A percentile compares a stretch with the other conserved stretches of the same genome.
These are phyloP conservation scores for Eleginops maclovinus DNA, from an alignment of 2,113 vertebrate genomes.

Conservation along the genomic window DNA sequence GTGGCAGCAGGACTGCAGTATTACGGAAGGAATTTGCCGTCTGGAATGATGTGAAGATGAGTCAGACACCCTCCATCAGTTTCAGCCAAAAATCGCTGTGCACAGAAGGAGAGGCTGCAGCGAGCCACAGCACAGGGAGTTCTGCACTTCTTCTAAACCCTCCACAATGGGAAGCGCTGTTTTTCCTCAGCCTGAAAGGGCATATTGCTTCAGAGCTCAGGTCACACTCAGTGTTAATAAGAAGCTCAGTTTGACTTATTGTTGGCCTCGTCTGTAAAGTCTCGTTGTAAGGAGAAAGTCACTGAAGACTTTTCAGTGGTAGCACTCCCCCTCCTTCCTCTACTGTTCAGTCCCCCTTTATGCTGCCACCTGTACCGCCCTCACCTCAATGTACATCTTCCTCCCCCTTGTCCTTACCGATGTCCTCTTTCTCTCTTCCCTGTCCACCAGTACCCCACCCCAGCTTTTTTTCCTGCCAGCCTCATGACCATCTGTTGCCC, in stretches of 20 bases:
- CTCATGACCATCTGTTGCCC: slow-evolving; percentile 68
- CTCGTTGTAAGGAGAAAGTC: too few species aligned
- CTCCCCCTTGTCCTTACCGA: neutral
- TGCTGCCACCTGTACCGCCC: neutral
- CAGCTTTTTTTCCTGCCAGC: slow-evolving; percentile 41
- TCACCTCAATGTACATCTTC: slow-evolving; percentile 3
- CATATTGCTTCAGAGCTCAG: slow-evolving; percentile 17
- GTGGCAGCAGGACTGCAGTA: slow-evolving; percentile 74
- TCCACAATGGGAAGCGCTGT: slow-evolving; percentile 21
- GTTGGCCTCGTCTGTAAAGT: neutral
- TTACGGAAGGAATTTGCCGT: slow-evolving; percentile 80
- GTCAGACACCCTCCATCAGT: slow-evolving; percentile 77
- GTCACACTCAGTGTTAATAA: slow-evolving; percentile 6
- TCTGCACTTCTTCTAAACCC: slow-evolving; percentile 22
- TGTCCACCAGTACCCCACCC: neutral
- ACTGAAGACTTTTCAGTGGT: neutral
- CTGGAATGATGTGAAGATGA: slow-evolving; percentile 82
- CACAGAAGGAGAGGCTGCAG: slow-evolving; percentile 61
- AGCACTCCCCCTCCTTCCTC: neutral
- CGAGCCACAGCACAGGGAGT: slow-evolving; percentile 41
- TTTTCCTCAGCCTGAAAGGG: slow-evolving; percentile 31
- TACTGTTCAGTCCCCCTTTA: neutral
- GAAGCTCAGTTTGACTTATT: neutral
- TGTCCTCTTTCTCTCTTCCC: slow-evolving; percentile 30
- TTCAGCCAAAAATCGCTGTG: slow-evolving; percentile 67